Evolutionary conservation across 2,797 vertebrate species (phyloP).

Genomic region (Alosa sapidissima): DNA sequence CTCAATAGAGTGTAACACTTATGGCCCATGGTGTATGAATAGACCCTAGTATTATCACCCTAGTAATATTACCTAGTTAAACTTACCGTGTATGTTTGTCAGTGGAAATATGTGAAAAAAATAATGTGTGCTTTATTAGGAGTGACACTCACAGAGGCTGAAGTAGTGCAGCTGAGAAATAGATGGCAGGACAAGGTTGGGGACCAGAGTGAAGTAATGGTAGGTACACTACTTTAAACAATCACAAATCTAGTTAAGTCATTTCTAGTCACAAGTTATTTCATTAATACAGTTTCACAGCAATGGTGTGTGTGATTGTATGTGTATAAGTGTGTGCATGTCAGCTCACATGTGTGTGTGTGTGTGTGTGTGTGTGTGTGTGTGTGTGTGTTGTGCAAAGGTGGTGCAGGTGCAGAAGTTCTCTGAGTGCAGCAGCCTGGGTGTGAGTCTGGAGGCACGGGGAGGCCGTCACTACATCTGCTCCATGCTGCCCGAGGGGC

Average conservation of each 20-base stretch:
- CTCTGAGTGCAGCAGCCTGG: conserved; percentile 88
- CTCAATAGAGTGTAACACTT: neutral
- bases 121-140: conserved; percentile 54
- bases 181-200: conserved; percentile 88
- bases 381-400: conserved; percentile 59
- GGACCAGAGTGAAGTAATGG: conserved; percentile 82
- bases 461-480: conserved; percentile 90
- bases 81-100: neutral
- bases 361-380: neutral
- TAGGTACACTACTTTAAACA: conserved; percentile 63
- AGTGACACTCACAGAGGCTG: conserved; percentile 57
- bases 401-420: conserved; percentile 87
- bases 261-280: neutral
- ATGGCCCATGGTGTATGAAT: neutral
- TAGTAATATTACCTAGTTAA: neutral
- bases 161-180: conserved; percentile 72
- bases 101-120: neutral
- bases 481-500: conserved; percentile 88
- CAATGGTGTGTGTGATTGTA: neutral
- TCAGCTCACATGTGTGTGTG: neutral
- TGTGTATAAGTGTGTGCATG: neutral
- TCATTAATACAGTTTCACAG: neutral
- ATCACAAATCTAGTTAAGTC: neutral
- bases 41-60: too few relatives aligned
- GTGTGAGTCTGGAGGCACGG: conserved; percentile 89